These are phyloP conservation scores for Allolobophora icterica DNA, from an alignment of 2,888 invertebrate genomes.

Conservation along the genomic window DNA sequence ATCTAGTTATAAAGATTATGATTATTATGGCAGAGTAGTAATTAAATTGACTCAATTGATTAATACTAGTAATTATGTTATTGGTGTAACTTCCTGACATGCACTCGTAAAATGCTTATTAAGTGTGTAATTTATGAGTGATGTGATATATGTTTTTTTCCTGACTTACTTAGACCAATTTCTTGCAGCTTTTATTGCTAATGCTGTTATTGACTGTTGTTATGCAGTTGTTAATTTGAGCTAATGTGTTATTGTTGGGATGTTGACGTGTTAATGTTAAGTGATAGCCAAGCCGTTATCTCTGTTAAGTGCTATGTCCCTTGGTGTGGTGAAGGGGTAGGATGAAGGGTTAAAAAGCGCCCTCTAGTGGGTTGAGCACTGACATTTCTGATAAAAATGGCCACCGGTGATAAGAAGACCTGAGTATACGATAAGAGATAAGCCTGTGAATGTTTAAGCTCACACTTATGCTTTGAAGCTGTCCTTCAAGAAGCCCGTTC, in stretches of 20 bases:
- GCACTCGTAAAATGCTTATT: neutral
- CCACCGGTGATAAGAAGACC: constrained; percentile 8
- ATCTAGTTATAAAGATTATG: no score
- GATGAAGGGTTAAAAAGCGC: neutral
- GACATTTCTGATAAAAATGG: neutral
- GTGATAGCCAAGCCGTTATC: neutral
- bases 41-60: no score
- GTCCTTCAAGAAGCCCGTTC: neutral
- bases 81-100: neutral
- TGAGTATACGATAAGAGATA: neutral
- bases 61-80: no score
- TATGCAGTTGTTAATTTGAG: neutral
- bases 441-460: neutral
- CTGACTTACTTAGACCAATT: neutral
- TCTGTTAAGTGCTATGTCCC: neutral
- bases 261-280: neutral
- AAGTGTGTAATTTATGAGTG: neutral
- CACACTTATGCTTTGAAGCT: neutral
- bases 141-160: neutral
- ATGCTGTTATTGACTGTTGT: neutral
- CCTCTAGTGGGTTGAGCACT: neutral
- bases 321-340: neutral
- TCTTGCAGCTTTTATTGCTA: neutral
- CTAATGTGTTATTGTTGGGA: neutral
- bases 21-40: no score